Evolutionary conservation across 2,113 vertebrate species (phyloP).

Genomic region (Gobiocypris rarus): DNA sequence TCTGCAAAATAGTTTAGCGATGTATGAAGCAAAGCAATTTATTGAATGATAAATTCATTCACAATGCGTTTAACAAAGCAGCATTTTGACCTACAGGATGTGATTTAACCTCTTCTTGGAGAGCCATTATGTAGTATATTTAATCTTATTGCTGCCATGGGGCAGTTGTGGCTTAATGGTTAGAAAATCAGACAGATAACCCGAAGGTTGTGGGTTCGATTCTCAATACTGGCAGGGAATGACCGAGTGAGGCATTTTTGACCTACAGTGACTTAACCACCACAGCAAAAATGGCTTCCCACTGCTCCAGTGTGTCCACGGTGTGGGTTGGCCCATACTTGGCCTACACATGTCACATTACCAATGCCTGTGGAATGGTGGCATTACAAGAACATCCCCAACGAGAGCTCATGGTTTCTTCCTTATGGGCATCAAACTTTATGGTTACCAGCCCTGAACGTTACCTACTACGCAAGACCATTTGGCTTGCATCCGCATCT

Average conservation of each 20-base stretch:
- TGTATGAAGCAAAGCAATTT: background rate
- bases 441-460: background rate
- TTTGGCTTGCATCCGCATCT: background rate
- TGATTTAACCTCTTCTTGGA: background rate
- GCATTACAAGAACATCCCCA: background rate
- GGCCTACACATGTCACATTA: background rate
- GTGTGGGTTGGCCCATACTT: no score
- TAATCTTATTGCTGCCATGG: background rate
- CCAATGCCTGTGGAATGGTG: background rate
- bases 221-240: no score
- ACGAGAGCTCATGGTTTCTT: background rate
- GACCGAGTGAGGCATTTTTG: no score
- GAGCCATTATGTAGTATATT: background rate
- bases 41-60: background rate
- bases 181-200: no score
- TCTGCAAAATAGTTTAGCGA: background rate
- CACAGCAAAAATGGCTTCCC: no score
- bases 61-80: conserved; percentile 24
- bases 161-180: no score
- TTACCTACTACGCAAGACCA: background rate
- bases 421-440: background rate
- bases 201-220: no score
- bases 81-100: background rate
- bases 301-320: no score
- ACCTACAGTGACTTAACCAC: no score